Evolutionary conservation across 2,888 invertebrate genomes (phyloP).

Genomic region (Imbricaverruca yamaguchii): DNA sequence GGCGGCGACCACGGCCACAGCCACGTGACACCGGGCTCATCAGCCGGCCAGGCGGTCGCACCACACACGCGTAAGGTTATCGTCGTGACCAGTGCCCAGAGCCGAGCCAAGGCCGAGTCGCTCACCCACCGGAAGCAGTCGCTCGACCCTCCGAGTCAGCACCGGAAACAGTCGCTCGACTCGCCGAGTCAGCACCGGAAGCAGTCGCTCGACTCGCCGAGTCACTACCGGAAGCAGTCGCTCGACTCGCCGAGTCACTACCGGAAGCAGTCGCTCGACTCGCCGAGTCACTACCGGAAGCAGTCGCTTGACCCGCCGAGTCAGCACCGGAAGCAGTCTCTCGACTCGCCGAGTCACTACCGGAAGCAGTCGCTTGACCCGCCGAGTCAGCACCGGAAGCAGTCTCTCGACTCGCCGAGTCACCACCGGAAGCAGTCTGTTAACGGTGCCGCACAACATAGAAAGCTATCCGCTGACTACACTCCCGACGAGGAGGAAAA

Average conservation of each 20-base stretch:
- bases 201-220: background rate
- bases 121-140: background rate
- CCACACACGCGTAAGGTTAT: no score
- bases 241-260: background rate
- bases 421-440: background rate
- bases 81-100: background rate
- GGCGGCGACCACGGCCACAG: no score
- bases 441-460: no score
- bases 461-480: background rate
- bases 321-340: background rate
- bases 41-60: no score
- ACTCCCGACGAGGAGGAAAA: background rate
- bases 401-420: background rate
- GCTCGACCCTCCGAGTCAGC: background rate
- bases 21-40: no score
- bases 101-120: background rate
- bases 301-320: background rate
- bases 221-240: background rate
- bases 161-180: background rate
- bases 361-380: background rate
- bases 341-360: background rate
- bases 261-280: background rate
- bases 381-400: background rate
- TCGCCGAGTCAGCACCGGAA: background rate
- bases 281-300: background rate